These are phyloP conservation scores for Ochropleura leucogaster DNA, from an alignment of 2,888 invertebrate species.

Conservation along the genomic window DNA sequence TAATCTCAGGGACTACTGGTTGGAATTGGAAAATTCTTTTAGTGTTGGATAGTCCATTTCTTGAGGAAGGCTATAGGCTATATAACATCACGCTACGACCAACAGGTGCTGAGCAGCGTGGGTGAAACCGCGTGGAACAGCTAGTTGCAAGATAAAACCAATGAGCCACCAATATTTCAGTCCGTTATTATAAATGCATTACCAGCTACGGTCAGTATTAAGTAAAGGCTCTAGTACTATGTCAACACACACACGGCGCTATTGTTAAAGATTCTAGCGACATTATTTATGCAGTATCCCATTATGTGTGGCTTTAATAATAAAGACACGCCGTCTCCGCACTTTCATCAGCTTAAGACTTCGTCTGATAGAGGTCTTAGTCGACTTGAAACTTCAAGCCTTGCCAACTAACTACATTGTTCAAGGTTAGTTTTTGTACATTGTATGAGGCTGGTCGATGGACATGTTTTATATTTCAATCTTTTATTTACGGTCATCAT, in stretches of 20 bases:
- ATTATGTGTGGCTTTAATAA: conserved; percentile 52
- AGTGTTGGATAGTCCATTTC: no score
- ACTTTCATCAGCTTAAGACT: conserved; percentile 54
- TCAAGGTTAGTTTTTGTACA: conserved; percentile 14
- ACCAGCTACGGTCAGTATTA: neutral
- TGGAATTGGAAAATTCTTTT: no score
- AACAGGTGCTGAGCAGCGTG: no score
- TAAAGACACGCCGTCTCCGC: conserved; percentile 38
- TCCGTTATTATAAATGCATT: neutral
- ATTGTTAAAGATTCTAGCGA: conserved; percentile 4
- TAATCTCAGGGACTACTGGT: no score
- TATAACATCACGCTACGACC: no score
- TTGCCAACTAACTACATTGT: conserved; percentile 29
- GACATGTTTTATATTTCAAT: conserved; percentile 20
- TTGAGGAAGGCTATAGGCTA: no score
- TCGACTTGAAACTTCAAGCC: conserved; percentile 46
- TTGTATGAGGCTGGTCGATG: conserved; percentile 14
- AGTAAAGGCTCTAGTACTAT: neutral
- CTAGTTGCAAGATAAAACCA: conserved; percentile 14
- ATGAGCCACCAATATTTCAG: conserved; percentile 8
- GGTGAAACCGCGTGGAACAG: no score
- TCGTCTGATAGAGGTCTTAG: conserved; percentile 52
- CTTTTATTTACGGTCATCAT: no score
- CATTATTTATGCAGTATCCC: conserved; percentile 49
- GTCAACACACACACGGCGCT: conserved; percentile 11